Evolutionary conservation across 2,888 invertebrate species (phyloP), one percentile per base, ranked within the genome.

Genomic region (Microctonus hyperodae): DNA sequence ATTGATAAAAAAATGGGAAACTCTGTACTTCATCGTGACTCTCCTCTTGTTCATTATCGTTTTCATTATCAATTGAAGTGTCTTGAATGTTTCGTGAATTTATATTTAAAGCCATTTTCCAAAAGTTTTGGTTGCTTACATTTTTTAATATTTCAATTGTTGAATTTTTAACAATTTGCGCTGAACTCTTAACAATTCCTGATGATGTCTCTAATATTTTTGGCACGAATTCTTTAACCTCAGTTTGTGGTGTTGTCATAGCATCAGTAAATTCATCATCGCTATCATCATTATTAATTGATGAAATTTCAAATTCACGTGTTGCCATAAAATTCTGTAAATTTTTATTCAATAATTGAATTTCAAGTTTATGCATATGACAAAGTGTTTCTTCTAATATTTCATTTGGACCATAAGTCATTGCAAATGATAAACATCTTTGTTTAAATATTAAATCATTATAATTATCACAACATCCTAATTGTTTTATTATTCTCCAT

Each of bases 201-300:
- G 85, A 81, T 31, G 82, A 84, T 4, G 79, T 80, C 72, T 80
- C 81, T 23, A 83, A 70, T 50, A 83, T 77, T 65, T 79, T 81
- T 35, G 82, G 82, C 35, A 83, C 78, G 22, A 83, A 81, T 67
- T 82, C 81, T 72, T 77, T 82, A 4, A 70, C 73, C 67, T 81
- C 79, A 31, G 75, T 65, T 67, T 78, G 76, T 13, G 79, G 78
- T 70, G 88, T 88, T 16, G 88, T 88, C 69, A 88, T 82, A 6
- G 88, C 88, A 75, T 89, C 88, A 13, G 85, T 83, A 66, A 87
- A 88, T 69, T 89, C 87, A 53, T 88, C 88, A 56, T 88, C 88
- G 3, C 85, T 85, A 9, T 87, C 87, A 0, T 72, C 85, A 79
- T 64, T 85, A 83, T 64, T 85, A 83, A 64, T 84, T 78, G 65